phyloP scores from a whole-genome alignment of 2,888 invertebrate species.

The Acanthococcus lagerstroemiae region DNA sequence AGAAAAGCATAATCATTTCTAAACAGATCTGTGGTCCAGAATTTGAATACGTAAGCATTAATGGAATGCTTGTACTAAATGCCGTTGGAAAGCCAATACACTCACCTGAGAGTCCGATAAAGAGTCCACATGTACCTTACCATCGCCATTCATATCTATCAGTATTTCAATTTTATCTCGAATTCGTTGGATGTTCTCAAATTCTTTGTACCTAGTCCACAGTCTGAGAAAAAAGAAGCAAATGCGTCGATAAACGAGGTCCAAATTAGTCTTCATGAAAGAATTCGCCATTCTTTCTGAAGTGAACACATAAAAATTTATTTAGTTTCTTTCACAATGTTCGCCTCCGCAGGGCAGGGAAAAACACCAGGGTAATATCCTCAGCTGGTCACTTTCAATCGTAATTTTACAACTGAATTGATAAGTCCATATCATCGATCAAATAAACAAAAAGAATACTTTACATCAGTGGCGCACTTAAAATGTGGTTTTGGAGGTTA shows the following conservation, averaged over 20 bases:
- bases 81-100: background rate
- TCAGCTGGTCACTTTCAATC: too few species aligned
- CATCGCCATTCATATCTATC: constrained; percentile 7
- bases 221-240: background rate
- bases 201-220: constrained; percentile 8
- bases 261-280: too few species aligned
- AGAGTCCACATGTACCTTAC: background rate
- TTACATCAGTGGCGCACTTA: too few species aligned
- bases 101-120: constrained; percentile 5
- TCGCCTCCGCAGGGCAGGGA: too few species aligned
- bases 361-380: too few species aligned
- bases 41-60: background rate
- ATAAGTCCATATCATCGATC: too few species aligned
- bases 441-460: too few species aligned
- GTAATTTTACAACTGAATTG: background rate
- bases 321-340: background rate
- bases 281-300: too few species aligned
- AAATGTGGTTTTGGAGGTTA: too few species aligned
- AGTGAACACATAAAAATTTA: too few species aligned
- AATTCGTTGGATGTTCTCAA: constrained; percentile 15
- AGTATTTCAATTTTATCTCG: constrained; percentile 16
- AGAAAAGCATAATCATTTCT: too few species aligned
- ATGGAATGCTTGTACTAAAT: background rate
- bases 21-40: background rate
- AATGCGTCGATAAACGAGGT: background rate